Evolutionary conservation across 2,797 vertebrate species (phyloP), one percentile per base, ranked within the genome.

Genomic region (Cryptoprocta ferox): DNA sequence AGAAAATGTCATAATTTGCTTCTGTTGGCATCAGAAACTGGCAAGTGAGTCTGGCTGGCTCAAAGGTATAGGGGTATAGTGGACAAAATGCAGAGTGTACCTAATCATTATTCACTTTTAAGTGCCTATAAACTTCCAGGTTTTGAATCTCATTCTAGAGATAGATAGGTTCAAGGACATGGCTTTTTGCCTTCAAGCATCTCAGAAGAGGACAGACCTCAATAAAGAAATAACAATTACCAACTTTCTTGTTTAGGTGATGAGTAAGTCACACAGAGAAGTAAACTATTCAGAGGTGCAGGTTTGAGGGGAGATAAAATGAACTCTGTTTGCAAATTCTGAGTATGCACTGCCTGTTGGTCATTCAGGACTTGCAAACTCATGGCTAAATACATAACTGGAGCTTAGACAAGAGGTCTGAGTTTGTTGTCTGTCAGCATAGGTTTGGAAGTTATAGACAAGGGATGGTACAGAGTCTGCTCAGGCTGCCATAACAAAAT

Each of bases 81-180:
- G 16, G 15, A 65, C 79, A 53, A 66, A 92, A 19, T 39, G 16
- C 11, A 48, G 42, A 68, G 2, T 63, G 5, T 61, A 75, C 3
- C 8, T 61, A n/a, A 16, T 35, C 61, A 56, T 79, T 37, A 42
- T 82, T 53, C 37, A 92, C 30, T 45, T 75, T 87, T 42, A 73
- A 71, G 14, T 75, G 42, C 10, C 37, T 82, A 26, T 26, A 37
- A 59, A 50, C 30, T 94, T 12, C 21, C 39, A 81, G 39, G 5
- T 45, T 70, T 88, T 88, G 56, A 73, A 50, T 79, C 63, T 94
- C 48, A 59, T 86, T 92, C 48, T 91, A 88, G 50, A 87, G 61
- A 75, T 66, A 94, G 78, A 59, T 42, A 73, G 7, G 9, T 87
- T 42, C 61, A 87, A 89, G 73, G 56, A 79, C 14, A 61, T 68